Conservation (phyloP, 1,140 invertebrate genomes). For the Tetramorium simillimum region DNA sequence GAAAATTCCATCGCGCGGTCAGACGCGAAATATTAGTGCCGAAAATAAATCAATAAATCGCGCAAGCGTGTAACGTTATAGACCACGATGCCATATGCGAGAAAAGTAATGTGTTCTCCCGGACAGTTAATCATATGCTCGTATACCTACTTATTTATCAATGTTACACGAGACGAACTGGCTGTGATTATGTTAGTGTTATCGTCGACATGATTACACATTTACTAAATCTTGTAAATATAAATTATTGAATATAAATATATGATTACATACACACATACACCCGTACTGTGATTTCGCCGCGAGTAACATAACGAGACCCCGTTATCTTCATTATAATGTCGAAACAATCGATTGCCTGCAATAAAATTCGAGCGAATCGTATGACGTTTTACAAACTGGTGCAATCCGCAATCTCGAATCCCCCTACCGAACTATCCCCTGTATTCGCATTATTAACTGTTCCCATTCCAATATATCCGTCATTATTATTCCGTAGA, state of each 20-base stretch:
- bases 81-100: slow-evolving; percentile 16
- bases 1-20: neutral
- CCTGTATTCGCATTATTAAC: neutral
- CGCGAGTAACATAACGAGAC: slow-evolving; percentile 56
- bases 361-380: slow-evolving; percentile 67
- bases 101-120: slow-evolving; percentile 59
- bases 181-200: slow-evolving; percentile 83
- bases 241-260: slow-evolving; percentile 68
- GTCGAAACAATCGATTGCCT: slow-evolving; percentile 70
- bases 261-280: slow-evolving; percentile 53
- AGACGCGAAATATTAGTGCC: neutral
- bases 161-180: slow-evolving; percentile 79
- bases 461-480: slow-evolving; percentile 15
- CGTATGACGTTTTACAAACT: slow-evolving; percentile 56
- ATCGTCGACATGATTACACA: slow-evolving; percentile 67
- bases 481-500: slow-evolving; percentile 44
- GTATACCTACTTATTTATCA: slow-evolving; percentile 72
- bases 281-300: slow-evolving; percentile 65
- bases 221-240: slow-evolving; percentile 69
- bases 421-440: neutral
- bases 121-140: slow-evolving; percentile 59
- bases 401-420: slow-evolving; percentile 16
- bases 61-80: slow-evolving; percentile 10
- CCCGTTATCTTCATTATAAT: slow-evolving; percentile 57
- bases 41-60: slow-evolving; percentile 11